Evolutionary conservation across 2,797 vertebrate genomes (phyloP).

Genomic region (Sebastes flavidus): DNA sequence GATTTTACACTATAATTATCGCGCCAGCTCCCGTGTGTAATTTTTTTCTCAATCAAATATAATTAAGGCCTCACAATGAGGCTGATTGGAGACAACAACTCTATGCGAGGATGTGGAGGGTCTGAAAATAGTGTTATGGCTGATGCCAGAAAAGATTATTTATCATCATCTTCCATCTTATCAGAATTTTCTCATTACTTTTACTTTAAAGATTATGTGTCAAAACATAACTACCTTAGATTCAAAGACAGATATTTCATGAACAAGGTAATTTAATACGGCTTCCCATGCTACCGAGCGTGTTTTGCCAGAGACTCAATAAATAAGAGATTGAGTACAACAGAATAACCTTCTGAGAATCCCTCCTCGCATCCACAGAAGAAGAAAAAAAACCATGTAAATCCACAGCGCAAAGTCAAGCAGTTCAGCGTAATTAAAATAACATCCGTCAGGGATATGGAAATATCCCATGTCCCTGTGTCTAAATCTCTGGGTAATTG

Average conservation of each 20-base stretch:
- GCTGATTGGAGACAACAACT: conserved; percentile 75
- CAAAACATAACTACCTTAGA: conserved; percentile 31
- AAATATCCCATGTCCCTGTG: conserved; percentile 74
- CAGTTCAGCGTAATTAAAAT: conserved; percentile 78
- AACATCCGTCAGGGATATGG: conserved; percentile 79
- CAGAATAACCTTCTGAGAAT: conserved; percentile 55
- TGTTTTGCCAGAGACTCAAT: conserved; percentile 30
- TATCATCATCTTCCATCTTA: conserved; percentile 39
- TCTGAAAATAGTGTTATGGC: conserved; percentile 32
- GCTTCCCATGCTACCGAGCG: background rate
- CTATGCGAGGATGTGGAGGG: conserved; percentile 28
- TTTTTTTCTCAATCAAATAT: conserved; percentile 69
- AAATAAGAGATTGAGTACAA: conserved; percentile 52
- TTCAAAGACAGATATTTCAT: conserved; percentile 9
- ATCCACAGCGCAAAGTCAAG: conserved; percentile 69
- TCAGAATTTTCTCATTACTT: conserved; percentile 24
- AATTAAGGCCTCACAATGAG: conserved; percentile 68
- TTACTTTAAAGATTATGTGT: conserved; percentile 21
- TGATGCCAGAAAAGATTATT: conserved; percentile 32
- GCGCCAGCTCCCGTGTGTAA: conserved; percentile 35
- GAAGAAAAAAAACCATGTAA: conserved; percentile 61
- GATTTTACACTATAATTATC: conserved; percentile 66
- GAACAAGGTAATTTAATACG: conserved; percentile 14
- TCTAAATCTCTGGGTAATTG: conserved; percentile 76
- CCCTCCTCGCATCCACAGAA: conserved; percentile 44